Evolutionary conservation across 2,888 invertebrate species (phyloP).

Genomic region (Aplocera efformata): DNA sequence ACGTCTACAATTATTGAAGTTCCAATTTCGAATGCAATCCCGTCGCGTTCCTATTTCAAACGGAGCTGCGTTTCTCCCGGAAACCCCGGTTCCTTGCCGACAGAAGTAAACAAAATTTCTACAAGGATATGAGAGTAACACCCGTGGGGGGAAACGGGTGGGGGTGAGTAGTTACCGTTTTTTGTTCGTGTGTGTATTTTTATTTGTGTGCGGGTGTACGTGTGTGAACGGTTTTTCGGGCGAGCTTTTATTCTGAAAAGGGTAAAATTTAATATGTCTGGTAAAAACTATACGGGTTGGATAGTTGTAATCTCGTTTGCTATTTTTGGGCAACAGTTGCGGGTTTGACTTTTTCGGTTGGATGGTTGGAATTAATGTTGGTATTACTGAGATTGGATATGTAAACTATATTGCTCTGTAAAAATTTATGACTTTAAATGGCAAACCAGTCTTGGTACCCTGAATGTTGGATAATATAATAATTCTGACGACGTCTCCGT

Average conservation of each 20-base stretch:
- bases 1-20: constrained; percentile 11
- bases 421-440: too few species aligned
- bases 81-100: constrained; percentile 66
- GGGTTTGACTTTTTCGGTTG: constrained; percentile 20
- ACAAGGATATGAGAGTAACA: constrained; percentile 71
- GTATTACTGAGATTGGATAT: constrained; percentile 4
- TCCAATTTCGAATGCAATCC: constrained; percentile 52
- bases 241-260: constrained; percentile 55
- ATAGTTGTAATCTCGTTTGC: constrained; percentile 31
- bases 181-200: constrained; percentile 69
- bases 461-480: too few species aligned
- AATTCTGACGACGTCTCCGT: too few species aligned
- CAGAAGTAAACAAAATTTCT: constrained; percentile 80
- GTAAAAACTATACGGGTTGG: constrained; percentile 41
- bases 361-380: background rate
- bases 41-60: constrained; percentile 59
- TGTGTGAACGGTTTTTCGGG: constrained; percentile 46
- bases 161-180: constrained; percentile 67
- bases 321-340: constrained; percentile 25
- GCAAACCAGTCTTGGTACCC: too few species aligned
- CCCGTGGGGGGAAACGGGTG: constrained; percentile 24
- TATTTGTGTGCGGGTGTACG: constrained; percentile 49
- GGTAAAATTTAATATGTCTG: constrained; percentile 51
- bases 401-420: background rate
- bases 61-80: constrained; percentile 51